Evolutionary conservation across 2,888 invertebrate species (phyloP), one percentile per base, ranked within the genome.

Genomic region (Notocelia uddmanniana): DNA sequence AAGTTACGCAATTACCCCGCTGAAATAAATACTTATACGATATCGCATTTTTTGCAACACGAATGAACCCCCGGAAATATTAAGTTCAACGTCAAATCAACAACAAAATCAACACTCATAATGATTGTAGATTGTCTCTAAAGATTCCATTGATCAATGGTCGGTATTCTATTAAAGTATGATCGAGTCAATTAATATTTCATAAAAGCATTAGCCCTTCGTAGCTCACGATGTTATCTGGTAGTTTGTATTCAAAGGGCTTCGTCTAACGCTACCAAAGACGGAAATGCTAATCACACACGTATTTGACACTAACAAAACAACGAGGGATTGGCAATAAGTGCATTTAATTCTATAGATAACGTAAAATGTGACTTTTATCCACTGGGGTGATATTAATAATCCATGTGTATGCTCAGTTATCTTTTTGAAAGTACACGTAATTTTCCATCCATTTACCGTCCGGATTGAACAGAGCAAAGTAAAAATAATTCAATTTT

Each of bases 241-340:
- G 68, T 76, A 80, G 80, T 93, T 90, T 78, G 89, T 90, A 93
- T 93, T 86, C 93, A 82, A 68, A 75, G 74, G 77, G 78, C 87
- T 88, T 88, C 89, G 85, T 85, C 86, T 85, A 80, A 82, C 82
- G 77, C 74, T 84, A 74, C 79, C 59, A 89, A 91, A 91, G 92
- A 89, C 86, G 81, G 81, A 89, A 91, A 91, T 92, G 85, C 85
- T 89, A 90, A 91, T 88, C 81, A 77, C 73, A 76, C 69, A 75
- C 78, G 72, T 68, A 83, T 84, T 83, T 86, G 86, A 88, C 86
- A 88, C 88, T 81, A 78, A 79, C 79, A 81, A 83, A 72, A 72
- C 55, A 68, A 57, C 23, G 55, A 68, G 21, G 69, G 31, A 62
- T 72, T 67, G 68, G 72, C 72, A 62, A 60, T 67, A 45, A 48